Percentiles rank a stretch among this genome's conserved stretches.
Evolutionary conservation across 2,113 vertebrate genomes (phyloP).

Genomic region (Pseudopodoces humilis): DNA sequence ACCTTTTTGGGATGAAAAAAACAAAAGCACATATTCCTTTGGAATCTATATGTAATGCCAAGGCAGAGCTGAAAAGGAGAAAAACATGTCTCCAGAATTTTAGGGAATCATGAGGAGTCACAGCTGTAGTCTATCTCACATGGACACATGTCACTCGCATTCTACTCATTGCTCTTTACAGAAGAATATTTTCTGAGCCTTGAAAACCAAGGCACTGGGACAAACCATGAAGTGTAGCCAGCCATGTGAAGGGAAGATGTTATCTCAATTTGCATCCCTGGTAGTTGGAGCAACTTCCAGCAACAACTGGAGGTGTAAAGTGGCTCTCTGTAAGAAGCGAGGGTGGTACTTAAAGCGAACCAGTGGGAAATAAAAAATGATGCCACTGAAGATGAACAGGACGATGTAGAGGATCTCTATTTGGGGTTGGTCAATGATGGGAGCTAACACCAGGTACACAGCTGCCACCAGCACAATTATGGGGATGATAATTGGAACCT

Average conservation of each 20-base stretch:
- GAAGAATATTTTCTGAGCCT: not conserved
- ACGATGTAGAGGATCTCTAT: slow-evolving; percentile 83
- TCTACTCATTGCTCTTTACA: not conserved
- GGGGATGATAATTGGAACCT: slow-evolving; percentile 86
- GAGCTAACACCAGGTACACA: slow-evolving; percentile 83
- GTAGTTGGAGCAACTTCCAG: slow-evolving; percentile 83
- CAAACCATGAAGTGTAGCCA: not conserved
- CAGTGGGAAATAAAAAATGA: slow-evolving; percentile 83
- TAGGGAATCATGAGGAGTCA: not conserved
- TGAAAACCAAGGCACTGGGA: not conserved
- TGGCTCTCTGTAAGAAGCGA: slow-evolving; percentile 71
- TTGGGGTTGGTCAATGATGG: slow-evolving; percentile 82
- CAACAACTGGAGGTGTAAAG: slow-evolving; percentile 85
- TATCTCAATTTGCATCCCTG: slow-evolving; percentile 66
- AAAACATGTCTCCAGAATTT: not conserved
- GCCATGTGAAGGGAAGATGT: rapidly evolving
- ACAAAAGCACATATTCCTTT: not conserved
- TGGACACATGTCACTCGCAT: not conserved
- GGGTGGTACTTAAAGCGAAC: slow-evolving; percentile 81
- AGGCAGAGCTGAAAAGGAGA: not conserved
- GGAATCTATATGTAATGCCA: not conserved
- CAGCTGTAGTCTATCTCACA: not conserved
- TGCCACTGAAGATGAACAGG: slow-evolving; percentile 82
- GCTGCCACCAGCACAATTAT: slow-evolving; percentile 79
- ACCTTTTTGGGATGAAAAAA: not conserved